These are phyloP conservation scores for Malacosoma neustria DNA, from an alignment of 2,888 invertebrate genomes.

Conservation along the genomic window DNA sequence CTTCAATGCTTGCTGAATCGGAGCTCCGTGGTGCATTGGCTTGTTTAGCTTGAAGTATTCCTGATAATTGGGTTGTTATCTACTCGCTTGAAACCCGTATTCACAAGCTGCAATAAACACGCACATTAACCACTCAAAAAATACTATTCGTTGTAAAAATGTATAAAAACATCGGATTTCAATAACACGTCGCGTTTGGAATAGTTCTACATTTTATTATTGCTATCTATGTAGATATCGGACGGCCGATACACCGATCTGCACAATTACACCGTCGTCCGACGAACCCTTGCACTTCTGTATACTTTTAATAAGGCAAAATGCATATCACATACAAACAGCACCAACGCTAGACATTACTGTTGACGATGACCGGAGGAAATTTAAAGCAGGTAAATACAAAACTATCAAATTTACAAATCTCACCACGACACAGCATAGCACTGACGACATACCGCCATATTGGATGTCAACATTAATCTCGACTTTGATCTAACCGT, in stretches of 20 bases:
- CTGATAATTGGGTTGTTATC: slow-evolving; percentile 44
- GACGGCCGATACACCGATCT: slow-evolving; percentile 45
- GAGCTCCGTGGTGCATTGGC: slow-evolving; percentile 70
- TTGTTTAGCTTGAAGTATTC: slow-evolving; percentile 38
- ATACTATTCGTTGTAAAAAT: slow-evolving; percentile 14
- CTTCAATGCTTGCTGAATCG: slow-evolving; percentile 92
- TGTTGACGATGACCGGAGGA: slow-evolving; percentile 24
- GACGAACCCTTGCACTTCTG: slow-evolving; percentile 19
- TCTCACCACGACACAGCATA: slow-evolving; percentile 97
- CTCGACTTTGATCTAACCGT: slow-evolving; percentile 53
- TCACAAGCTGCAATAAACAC: slow-evolving; percentile 53
- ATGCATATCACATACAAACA: slow-evolving; percentile 24
- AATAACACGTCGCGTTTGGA: slow-evolving; percentile 32
- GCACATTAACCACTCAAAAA: slow-evolving; percentile 26
- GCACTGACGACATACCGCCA: slow-evolving; percentile 97
- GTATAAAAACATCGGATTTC: slow-evolving; percentile 23
- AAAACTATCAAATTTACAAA: slow-evolving; percentile 58
- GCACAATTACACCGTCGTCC: slow-evolving; percentile 45
- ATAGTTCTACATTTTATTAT: slow-evolving; percentile 46
- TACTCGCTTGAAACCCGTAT: slow-evolving; percentile 38
- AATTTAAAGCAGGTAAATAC: slow-evolving; percentile 33
- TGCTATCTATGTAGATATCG: slow-evolving; percentile 50
- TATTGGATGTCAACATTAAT: slow-evolving; percentile 87
- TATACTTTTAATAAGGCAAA: slow-evolving; percentile 23
- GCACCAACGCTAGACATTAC: slow-evolving; percentile 24